Conservation (phyloP, 2,797 vertebrate genomes). For the Intellagama lesueurii region DNA sequence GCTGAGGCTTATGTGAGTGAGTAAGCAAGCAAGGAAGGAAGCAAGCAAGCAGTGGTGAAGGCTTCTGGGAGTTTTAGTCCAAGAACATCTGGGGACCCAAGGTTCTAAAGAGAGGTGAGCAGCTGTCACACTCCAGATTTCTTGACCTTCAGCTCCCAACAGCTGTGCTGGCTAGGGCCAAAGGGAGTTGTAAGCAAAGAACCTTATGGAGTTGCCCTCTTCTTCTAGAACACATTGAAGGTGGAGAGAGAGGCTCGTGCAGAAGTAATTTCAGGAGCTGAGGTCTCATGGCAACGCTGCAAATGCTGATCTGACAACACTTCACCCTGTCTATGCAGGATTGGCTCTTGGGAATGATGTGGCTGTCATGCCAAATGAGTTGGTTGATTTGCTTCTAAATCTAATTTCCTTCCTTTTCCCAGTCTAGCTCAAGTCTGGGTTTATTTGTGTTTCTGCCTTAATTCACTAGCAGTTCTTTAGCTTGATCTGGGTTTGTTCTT, state of each 20-base stretch:
- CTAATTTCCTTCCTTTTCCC: neutral
- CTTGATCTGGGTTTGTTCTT: neutral
- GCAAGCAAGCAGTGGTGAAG: no score
- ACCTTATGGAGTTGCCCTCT: no score
- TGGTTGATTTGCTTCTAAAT: conserved; percentile 1
- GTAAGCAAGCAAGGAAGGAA: no score
- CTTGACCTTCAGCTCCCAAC: no score
- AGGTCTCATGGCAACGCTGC: no score
- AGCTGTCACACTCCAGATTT: no score
- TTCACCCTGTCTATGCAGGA: neutral
- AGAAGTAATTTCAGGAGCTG: neutral
- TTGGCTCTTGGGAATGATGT: conserved; percentile 1
- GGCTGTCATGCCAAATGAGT: conserved; percentile 3
- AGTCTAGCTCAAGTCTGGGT: neutral
- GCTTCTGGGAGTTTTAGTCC: no score
- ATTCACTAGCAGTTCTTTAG: neutral
- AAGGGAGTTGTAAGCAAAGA: no score
- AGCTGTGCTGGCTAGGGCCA: no score
- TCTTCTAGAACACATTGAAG: neutral
- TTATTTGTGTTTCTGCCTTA: neutral
- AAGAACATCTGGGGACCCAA: no score
- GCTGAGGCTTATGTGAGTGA: neutral
- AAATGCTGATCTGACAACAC: neutral
- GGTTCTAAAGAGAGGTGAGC: no score
- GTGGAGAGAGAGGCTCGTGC: neutral